These are phyloP conservation scores for Euproctis similis DNA, from an alignment of 2,888 invertebrate species.

Conservation along the genomic window DNA sequence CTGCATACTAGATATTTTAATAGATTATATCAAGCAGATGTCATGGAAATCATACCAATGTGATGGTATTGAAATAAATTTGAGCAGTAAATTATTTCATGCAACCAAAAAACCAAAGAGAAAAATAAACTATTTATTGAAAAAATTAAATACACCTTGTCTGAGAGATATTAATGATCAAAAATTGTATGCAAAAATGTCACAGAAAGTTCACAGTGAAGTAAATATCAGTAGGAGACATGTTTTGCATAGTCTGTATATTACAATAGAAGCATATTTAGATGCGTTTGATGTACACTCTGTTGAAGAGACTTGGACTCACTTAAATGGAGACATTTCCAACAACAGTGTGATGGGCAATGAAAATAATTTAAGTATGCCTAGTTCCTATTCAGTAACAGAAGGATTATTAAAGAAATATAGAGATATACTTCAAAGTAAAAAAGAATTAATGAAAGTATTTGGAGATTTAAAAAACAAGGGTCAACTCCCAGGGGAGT, in stretches of 20 bases:
- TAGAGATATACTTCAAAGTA: slow-evolving; percentile 36
- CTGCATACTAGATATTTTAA: slow-evolving; percentile 39
- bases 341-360: slow-evolving; percentile 11
- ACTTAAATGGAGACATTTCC: slow-evolving; percentile 36
- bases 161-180: slow-evolving; percentile 7
- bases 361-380: slow-evolving; percentile 16
- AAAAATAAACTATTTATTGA: slow-evolving; percentile 30
- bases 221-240: slow-evolving; percentile 25
- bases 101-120: slow-evolving; percentile 30
- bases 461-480: slow-evolving; percentile 29
- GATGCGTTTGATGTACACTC: slow-evolving; percentile 46
- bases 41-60: slow-evolving; percentile 35
- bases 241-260: slow-evolving; percentile 41
- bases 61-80: slow-evolving; percentile 20
- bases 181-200: slow-evolving; percentile 31
- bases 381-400: slow-evolving; percentile 38
- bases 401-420: slow-evolving; percentile 50
- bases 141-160: slow-evolving; percentile 22
- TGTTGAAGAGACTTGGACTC: slow-evolving; percentile 44
- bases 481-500: slow-evolving; percentile 28
- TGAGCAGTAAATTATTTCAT: slow-evolving; percentile 22
- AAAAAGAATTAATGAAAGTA: slow-evolving; percentile 36
- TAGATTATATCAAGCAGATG: slow-evolving; percentile 34
- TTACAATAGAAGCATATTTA: slow-evolving; percentile 50
- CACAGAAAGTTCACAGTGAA: slow-evolving; percentile 8